Conservation (phyloP, 2,797 vertebrate species). For the Gymnodraco acuticeps region DNA sequence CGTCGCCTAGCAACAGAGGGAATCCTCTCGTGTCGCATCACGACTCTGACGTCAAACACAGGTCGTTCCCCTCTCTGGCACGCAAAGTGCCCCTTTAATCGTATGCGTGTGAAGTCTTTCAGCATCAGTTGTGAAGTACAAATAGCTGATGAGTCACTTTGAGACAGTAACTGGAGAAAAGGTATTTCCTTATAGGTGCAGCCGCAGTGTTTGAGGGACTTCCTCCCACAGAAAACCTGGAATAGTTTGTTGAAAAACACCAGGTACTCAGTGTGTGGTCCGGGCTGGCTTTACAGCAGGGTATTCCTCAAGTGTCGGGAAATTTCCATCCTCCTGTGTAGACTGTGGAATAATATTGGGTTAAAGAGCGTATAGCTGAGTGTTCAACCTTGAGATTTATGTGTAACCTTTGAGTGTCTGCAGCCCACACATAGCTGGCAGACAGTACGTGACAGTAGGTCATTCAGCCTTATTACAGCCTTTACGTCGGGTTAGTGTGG, state of each 20-base stretch:
- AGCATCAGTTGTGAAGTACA: constrained; percentile 63
- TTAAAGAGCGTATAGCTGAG: constrained; percentile 75
- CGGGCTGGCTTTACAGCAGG: constrained; percentile 40
- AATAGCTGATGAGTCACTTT: constrained; percentile 69
- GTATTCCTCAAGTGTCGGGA: constrained; percentile 64
- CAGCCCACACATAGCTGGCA: constrained; percentile 54
- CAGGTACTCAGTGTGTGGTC: constrained; percentile 74
- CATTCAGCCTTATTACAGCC: constrained; percentile 18
- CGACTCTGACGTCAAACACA: constrained; percentile 79
- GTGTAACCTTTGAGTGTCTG: constrained; percentile 45
- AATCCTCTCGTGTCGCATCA: constrained; percentile 70
- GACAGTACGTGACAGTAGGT: constrained; percentile 44
- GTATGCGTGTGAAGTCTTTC: constrained; percentile 33
- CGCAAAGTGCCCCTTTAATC: constrained; percentile 54
- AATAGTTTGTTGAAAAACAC: constrained; percentile 59
- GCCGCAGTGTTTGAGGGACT: constrained; percentile 35
- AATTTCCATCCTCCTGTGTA: constrained; percentile 70
- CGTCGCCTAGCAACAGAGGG: constrained; percentile 80
- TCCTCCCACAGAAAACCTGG: constrained; percentile 67
- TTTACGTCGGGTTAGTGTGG: constrained; percentile 29
- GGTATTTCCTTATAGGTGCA: constrained; percentile 54
- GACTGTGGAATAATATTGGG: constrained; percentile 80
- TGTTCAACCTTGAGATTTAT: constrained; percentile 68
- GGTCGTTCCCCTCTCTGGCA: constrained; percentile 62
- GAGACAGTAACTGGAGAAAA: constrained; percentile 59